Base-by-base conservation (phyloP, 2,113 vertebrate species). In the Cariama cristata region DNA sequence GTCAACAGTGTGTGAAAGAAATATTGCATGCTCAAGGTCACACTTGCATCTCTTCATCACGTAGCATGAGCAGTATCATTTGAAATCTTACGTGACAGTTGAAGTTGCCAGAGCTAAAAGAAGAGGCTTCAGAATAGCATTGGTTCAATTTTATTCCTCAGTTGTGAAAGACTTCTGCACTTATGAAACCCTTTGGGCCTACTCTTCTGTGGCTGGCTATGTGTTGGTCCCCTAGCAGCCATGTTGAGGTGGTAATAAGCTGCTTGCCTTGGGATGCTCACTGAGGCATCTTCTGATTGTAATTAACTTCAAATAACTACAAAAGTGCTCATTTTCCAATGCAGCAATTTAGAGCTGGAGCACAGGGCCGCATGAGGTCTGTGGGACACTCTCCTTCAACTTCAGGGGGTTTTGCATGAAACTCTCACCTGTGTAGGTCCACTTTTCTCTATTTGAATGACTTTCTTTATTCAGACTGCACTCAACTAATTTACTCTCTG, bases 1-100 rank as follows among this genome's bases (percentile, higher is more conserved):
- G 14, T 74, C 86, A 90, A 49, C 68, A 62, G 74, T 3, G 22
- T 88, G 84, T 95, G 95, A 84, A 93, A 96, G 95, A 97, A 90
- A 93, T 94, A 93, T 49, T 95, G 95, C 52, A 18, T 30, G 49
- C 77, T 94, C 72, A 95, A 94, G 94, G 93, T 96, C 81, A 86
- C 44, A 13, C 72, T 94, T 90, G 90, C 86, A 69, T 45, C 59
- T 90, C 82, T 84, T 47, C 28, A 49, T 67, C 77, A 62, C 21
- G 26, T 53, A 93, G 83, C 40, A 11, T 76, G 84, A 87, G 88
- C 88, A 82, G 83, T 62, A 69, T 83, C 66, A 87, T 91, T 93
- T 77, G 81, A 84, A 96, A 95, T 94, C 79, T 82, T 94, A 81
- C 2, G 12, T 73, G 96, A 79, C 44, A 59, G 75, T 44, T 82